These are phyloP conservation scores for Hypolimnas misippus DNA, from an alignment of 2,888 invertebrate species.

Conservation along the genomic window DNA sequence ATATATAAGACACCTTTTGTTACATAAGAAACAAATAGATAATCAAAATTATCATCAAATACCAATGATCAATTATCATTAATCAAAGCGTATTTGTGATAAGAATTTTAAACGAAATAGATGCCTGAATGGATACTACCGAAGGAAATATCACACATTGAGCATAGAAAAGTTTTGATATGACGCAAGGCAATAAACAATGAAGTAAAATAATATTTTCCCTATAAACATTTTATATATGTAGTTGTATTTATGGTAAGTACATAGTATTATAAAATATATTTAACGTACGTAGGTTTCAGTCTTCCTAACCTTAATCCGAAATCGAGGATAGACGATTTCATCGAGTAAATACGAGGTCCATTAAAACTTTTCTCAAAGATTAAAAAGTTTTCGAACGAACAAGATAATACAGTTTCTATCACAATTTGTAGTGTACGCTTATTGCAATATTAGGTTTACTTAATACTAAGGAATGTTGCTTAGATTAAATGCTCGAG, in stretches of 20 bases:
- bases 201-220: constrained; percentile 14
- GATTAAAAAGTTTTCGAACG: constrained; percentile 32
- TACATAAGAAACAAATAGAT: no score
- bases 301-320: constrained; percentile 67
- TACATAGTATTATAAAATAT: constrained; percentile 63
- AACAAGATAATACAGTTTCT: constrained; percentile 49
- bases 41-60: no score
- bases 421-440: constrained; percentile 62
- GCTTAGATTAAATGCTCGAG: constrained; percentile 45
- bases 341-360: constrained; percentile 41
- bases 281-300: constrained; percentile 60
- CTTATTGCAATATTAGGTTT: constrained; percentile 58
- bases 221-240: constrained; percentile 17
- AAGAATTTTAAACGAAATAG: no score
- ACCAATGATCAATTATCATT: no score
- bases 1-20: not conserved
- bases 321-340: constrained; percentile 48
- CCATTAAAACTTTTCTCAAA: constrained; percentile 36
- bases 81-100: no score
- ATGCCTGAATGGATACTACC: no score
- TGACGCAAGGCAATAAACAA: constrained; percentile 6
- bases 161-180: constrained; percentile 1
- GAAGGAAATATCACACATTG: not conserved
- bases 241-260: constrained; percentile 51
- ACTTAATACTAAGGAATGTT: constrained; percentile 61